A percentile compares a stretch with the other conserved stretches of the same genome.
Conservation (phyloP, 2,113 vertebrate genomes). For the Varanus komodoensis region DNA sequence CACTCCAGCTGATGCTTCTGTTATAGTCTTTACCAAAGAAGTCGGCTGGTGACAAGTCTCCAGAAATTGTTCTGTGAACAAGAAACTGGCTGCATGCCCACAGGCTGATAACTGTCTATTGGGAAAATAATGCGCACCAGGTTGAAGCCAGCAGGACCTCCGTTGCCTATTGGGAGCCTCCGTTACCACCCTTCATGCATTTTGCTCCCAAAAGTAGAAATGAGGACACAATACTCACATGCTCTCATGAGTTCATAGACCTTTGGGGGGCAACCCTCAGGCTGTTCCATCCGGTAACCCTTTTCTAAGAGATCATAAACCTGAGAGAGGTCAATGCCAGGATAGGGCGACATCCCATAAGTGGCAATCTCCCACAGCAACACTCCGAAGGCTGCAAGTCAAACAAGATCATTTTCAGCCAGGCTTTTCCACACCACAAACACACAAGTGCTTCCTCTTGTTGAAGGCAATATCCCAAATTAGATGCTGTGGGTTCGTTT, state of each 20-base stretch:
- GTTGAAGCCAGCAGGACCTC: neutral
- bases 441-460: neutral
- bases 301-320: conserved; percentile 98
- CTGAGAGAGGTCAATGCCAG: conserved; percentile 98
- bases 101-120: neutral
- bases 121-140: neutral
- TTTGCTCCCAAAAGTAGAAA: conserved; percentile 32
- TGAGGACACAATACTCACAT: conserved; percentile 85
- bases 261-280: conserved; percentile 97
- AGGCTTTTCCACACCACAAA: neutral
- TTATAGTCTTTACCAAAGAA: neutral
- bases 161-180: neutral
- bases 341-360: conserved; percentile 99
- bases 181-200: neutral
- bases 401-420: conserved; percentile 20
- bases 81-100: neutral
- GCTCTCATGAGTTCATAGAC: conserved; percentile 99
- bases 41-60: neutral
- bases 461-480: neutral
- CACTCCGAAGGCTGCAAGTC: conserved; percentile 91
- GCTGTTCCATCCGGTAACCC: conserved; percentile 98
- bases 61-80: neutral
- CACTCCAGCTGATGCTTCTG: neutral
- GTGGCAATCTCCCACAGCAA: conserved; percentile 99
- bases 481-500: neutral